phyloP scores from a whole-genome alignment of 2,113 vertebrate genomes.

The Mobula birostris region DNA sequence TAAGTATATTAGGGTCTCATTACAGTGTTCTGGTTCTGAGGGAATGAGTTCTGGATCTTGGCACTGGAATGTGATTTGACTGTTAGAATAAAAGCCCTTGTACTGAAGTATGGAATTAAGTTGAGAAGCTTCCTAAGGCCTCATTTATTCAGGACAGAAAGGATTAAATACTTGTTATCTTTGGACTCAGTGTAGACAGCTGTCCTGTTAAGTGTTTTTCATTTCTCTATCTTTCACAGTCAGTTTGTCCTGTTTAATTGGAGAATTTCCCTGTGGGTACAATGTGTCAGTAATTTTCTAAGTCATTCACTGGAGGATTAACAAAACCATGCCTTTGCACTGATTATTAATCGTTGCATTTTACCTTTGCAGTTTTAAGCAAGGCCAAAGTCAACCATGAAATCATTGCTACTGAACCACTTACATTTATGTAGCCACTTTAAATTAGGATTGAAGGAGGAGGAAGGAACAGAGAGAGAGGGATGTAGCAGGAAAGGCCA shows the following conservation, averaged over 20 bases:
- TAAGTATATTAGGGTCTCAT: too few relatives aligned
- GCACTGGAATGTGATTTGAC: not conserved
- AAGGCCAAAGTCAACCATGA: not conserved
- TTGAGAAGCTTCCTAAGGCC: not conserved
- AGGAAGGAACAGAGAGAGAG: too few relatives aligned
- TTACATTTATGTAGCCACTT: not conserved
- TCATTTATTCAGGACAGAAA: not conserved
- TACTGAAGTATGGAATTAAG: not conserved
- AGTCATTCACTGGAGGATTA: constrained; percentile 16
- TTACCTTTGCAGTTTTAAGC: not conserved
- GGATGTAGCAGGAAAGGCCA: too few relatives aligned
- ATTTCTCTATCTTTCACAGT: constrained; percentile 26
- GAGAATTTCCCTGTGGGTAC: constrained; percentile 30
- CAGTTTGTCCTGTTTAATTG: constrained; percentile 29
- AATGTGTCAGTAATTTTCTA: constrained; percentile 7
- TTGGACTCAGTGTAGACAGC: not conserved
- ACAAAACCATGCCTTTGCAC: not conserved
- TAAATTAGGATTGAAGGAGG: not conserved
- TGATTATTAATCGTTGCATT: constrained; percentile 3
- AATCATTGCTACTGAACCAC: not conserved
- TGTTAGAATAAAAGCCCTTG: not conserved
- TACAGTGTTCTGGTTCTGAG: too few relatives aligned
- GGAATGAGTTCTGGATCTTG: too few relatives aligned
- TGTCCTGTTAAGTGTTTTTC: not conserved
- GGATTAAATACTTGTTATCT: constrained; percentile 23